Evolutionary conservation across 2,888 invertebrate species (phyloP).

Genomic region (Yponomeuta cagnagella): DNA sequence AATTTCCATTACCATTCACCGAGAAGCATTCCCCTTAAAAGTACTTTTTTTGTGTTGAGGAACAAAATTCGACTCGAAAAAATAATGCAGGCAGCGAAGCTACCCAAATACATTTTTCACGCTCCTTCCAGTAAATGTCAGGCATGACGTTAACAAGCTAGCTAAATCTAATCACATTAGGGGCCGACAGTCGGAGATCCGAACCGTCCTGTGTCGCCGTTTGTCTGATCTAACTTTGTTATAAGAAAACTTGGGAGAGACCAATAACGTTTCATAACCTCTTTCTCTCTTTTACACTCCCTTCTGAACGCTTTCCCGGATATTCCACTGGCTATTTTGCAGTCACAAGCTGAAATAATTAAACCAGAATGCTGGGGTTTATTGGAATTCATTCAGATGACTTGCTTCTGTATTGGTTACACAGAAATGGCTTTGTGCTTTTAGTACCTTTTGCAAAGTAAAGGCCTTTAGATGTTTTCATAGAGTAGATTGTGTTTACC

Average conservation of each 20-base stretch:
- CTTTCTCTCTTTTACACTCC: not conserved
- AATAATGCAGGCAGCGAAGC: not conserved
- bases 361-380: not conserved
- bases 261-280: not conserved
- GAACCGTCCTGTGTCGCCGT: slow-evolving; percentile 4
- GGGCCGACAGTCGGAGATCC: not conserved
- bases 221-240: slow-evolving; percentile 1
- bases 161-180: slow-evolving; percentile 9
- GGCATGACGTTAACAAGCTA: slow-evolving; percentile 9
- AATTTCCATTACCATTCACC: not conserved
- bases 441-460: not conserved
- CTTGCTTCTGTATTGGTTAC: not conserved
- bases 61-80: not conserved
- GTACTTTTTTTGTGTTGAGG: not conserved
- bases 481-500: too few relatives aligned
- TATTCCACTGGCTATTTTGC: not conserved
- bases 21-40: not conserved
- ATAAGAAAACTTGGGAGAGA: not conserved
- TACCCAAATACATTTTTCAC: slow-evolving; percentile 1
- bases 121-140: slow-evolving; percentile 5
- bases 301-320: not conserved
- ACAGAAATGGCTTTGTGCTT: not conserved
- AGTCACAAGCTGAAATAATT: not conserved
- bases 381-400: not conserved
- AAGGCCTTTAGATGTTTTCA: not conserved